A percentile compares a stretch with the other conserved stretches of the same genome.
These are phyloP conservation scores for Hylaeus anthracinus DNA, from an alignment of 1,140 invertebrate species.

Conservation along the genomic window DNA sequence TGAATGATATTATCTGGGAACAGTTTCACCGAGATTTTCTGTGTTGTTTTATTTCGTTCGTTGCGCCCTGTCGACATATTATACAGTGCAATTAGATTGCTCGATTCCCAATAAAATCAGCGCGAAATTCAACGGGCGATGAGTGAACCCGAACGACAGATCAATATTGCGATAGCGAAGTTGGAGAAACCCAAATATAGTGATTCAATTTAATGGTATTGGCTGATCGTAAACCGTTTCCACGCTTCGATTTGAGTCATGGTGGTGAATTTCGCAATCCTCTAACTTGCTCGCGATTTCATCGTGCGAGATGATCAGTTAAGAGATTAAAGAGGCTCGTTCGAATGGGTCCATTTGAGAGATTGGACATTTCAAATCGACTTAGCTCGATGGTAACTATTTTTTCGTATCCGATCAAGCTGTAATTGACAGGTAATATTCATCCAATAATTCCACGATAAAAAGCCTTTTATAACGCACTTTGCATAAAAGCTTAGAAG, in stretches of 20 bases:
- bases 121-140: conserved; percentile 5
- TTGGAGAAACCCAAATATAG: conserved; percentile 49
- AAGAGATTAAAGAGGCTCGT: conserved; percentile 49
- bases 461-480: too few species aligned
- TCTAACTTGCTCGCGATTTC: conserved; percentile 40
- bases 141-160: conserved; percentile 7
- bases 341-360: conserved; percentile 34
- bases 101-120: conserved; percentile 19
- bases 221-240: conserved; percentile 56
- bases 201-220: conserved; percentile 55
- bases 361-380: conserved; percentile 33
- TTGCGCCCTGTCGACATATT: too few species aligned
- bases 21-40: too few species aligned
- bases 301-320: conserved; percentile 33
- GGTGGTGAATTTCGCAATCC: conserved; percentile 45
- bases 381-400: background rate
- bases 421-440: background rate
- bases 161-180: conserved; percentile 47
- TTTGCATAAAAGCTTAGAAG: background rate
- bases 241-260: conserved; percentile 53
- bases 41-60: background rate
- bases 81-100: conserved; percentile 5
- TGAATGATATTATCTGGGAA: too few species aligned
- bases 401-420: background rate
- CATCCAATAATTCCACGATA: too few species aligned